phyloP scores from a whole-genome alignment of 2,888 invertebrate genomes.

The Amblyjoppa fuscipennis region DNA sequence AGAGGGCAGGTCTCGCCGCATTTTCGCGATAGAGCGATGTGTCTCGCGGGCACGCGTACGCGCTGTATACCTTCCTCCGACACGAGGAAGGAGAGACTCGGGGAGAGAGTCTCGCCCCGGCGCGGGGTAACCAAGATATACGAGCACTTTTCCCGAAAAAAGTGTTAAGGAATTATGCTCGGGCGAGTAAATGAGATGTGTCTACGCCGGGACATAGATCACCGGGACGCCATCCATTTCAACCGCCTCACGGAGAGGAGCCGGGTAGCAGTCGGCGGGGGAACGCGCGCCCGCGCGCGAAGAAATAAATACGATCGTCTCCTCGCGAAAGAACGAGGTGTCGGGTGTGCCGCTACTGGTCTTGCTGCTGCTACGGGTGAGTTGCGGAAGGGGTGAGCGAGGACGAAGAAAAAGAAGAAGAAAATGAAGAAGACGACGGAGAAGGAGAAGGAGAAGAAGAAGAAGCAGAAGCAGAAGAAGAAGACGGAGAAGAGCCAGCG shows the following conservation, averaged over 20 bases:
- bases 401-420: slow-evolving; percentile 51
- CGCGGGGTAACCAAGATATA: slow-evolving; percentile 82
- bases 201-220: slow-evolving; percentile 81
- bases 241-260: slow-evolving; percentile 57
- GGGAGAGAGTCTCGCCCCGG: slow-evolving; percentile 68
- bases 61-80: slow-evolving; percentile 42
- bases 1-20: slow-evolving; percentile 9
- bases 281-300: slow-evolving; percentile 69
- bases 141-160: slow-evolving; percentile 83
- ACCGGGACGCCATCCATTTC: slow-evolving; percentile 73
- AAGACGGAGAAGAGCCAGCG: slow-evolving; percentile 21
- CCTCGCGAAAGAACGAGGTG: slow-evolving; percentile 67
- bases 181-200: slow-evolving; percentile 87
- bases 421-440: slow-evolving; percentile 44
- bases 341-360: slow-evolving; percentile 43
- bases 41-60: slow-evolving; percentile 39
- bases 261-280: slow-evolving; percentile 11
- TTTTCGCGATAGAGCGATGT: slow-evolving; percentile 50
- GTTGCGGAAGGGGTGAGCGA: slow-evolving; percentile 58
- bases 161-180: slow-evolving; percentile 87
- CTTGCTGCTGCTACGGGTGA: slow-evolving; percentile 31
- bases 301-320: slow-evolving; percentile 83
- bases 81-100: slow-evolving; percentile 68
- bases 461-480: slow-evolving; percentile 22
- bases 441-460: slow-evolving; percentile 20